Evolutionary conservation across 35 echinoderm and acorn worm genomes (phyloP).

Genomic region (Lytechinus pictus): DNA sequence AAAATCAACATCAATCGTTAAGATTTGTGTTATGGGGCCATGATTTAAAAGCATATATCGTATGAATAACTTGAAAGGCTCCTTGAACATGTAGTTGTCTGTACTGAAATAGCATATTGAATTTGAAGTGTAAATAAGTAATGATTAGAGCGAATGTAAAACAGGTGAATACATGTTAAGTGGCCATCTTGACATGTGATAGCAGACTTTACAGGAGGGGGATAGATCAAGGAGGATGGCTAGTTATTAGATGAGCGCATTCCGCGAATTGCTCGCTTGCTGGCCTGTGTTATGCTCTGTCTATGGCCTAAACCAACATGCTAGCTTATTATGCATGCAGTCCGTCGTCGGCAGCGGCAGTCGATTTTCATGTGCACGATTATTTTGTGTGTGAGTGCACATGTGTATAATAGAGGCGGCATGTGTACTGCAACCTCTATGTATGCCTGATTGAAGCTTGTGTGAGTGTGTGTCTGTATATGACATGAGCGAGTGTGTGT

Average conservation of each 20-base stretch:
- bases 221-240: slow-evolving; percentile 44
- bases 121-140: neutral
- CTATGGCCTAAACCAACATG: slow-evolving; percentile 42
- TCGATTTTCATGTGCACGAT: slow-evolving; percentile 47
- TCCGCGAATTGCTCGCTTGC: slow-evolving; percentile 36
- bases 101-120: slow-evolving; percentile 1
- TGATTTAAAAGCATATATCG: no score
- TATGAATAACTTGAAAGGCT: neutral
- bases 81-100: neutral
- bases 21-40: no score
- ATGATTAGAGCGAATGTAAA: slow-evolving; percentile 1
- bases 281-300: slow-evolving; percentile 1
- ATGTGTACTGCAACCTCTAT: neutral
- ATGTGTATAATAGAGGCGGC: slow-evolving; percentile 16
- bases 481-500: neutral
- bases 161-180: slow-evolving; percentile 27
- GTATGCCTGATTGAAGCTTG: neutral
- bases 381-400: slow-evolving; percentile 26
- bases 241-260: slow-evolving; percentile 40
- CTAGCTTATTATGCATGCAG: slow-evolving; percentile 41
- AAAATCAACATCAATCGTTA: no score
- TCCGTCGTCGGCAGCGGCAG: slow-evolving; percentile 12
- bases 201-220: slow-evolving; percentile 27
- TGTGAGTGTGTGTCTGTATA: neutral
- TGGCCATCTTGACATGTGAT: slow-evolving; percentile 22